These are phyloP conservation scores for Lomographa bimaculata DNA, from an alignment of 2,888 invertebrate genomes.

Conservation along the genomic window DNA sequence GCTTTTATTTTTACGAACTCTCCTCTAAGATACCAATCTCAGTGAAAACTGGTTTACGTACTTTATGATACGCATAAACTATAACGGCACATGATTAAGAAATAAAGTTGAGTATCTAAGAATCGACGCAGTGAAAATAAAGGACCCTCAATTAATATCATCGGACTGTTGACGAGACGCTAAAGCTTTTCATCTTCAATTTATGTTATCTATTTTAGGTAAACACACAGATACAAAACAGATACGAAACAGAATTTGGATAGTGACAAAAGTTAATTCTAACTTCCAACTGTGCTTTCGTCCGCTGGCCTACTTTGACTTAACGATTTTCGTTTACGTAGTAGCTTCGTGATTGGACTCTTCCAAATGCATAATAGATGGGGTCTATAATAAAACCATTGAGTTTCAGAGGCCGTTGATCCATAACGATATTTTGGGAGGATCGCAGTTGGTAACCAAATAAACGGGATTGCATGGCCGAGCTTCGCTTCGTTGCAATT, in stretches of 20 bases:
- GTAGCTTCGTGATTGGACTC: slow-evolving; percentile 58
- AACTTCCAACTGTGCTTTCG: slow-evolving; percentile 23
- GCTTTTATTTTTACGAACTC: slow-evolving; percentile 45
- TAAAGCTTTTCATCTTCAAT: not conserved
- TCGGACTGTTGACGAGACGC: no score
- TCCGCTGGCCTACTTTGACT: slow-evolving; percentile 46
- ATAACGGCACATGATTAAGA: slow-evolving; percentile 33
- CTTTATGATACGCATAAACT: slow-evolving; percentile 34
- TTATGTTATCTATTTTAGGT: slow-evolving; percentile 4
- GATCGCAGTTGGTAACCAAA: slow-evolving; percentile 51
- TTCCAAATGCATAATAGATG: slow-evolving; percentile 73
- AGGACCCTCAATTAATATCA: not conserved
- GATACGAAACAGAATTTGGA: slow-evolving; percentile 22
- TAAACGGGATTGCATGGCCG: slow-evolving; percentile 37
- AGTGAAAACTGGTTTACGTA: slow-evolving; percentile 41
- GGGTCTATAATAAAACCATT: slow-evolving; percentile 73
- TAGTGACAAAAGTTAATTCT: slow-evolving; percentile 23
- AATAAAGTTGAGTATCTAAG: slow-evolving; percentile 26
- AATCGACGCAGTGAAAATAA: slow-evolving; percentile 2
- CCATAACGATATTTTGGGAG: slow-evolving; percentile 66
- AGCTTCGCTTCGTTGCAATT: slow-evolving; percentile 27
- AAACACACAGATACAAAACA: no score
- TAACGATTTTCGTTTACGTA: slow-evolving; percentile 74
- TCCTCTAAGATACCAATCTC: slow-evolving; percentile 31
- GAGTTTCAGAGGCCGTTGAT: slow-evolving; percentile 61